Evolutionary conservation across 2,113 vertebrate species (phyloP).

Genomic region (Sylvilagus bachmani): DNA sequence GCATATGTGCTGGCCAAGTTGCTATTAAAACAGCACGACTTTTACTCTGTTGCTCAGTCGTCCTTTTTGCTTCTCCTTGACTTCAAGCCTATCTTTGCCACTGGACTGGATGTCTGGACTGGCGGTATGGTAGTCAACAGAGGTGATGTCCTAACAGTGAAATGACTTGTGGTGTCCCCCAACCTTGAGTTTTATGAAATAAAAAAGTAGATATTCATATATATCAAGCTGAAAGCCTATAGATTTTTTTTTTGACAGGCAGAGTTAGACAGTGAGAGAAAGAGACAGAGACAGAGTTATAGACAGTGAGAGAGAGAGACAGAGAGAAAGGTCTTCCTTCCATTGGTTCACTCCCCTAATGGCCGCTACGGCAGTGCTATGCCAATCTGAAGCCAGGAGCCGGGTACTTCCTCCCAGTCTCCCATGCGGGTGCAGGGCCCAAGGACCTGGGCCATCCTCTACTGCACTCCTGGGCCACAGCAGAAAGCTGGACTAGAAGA

Average conservation of each 20-base stretch:
- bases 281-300: too few relatives aligned
- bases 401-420: too few relatives aligned
- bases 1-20: neutral
- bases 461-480: too few relatives aligned
- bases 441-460: too few relatives aligned
- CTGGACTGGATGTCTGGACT: neutral
- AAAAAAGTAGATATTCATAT: constrained; percentile 9
- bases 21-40: neutral
- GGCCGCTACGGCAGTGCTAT: too few relatives aligned
- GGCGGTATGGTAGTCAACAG: neutral
- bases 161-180: constrained; percentile 23
- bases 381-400: too few relatives aligned
- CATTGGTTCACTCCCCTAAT: too few relatives aligned
- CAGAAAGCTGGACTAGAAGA: too few relatives aligned
- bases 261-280: too few relatives aligned
- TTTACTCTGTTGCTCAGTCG: neutral
- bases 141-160: constrained; percentile 24
- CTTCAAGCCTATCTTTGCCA: neutral
- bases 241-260: neutral
- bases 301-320: too few relatives aligned
- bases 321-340: too few relatives aligned
- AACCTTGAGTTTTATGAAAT: constrained; percentile 41
- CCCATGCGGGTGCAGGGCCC: too few relatives aligned
- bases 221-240: constrained; percentile 59
- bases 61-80: constrained; percentile 23